phyloP scores from a whole-genome alignment of 2,888 invertebrate species.

The Chrysopilus asiliformis region DNA sequence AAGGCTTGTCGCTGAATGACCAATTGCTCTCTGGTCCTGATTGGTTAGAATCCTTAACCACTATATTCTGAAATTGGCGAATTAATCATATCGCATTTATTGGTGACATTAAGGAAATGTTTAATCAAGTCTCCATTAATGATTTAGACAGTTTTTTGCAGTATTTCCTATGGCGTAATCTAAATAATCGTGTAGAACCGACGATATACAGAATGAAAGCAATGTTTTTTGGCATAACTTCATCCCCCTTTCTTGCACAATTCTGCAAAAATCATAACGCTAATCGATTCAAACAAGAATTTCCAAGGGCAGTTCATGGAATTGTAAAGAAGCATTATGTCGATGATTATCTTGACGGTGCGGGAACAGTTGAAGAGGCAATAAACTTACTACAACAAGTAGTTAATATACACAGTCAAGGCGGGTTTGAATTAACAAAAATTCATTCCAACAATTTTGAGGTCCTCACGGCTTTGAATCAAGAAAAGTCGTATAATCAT shows the following conservation, averaged over 20 bases:
- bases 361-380: not conserved
- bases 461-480: too few species aligned
- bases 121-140: not conserved
- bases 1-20: not conserved
- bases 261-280: constrained; percentile 1
- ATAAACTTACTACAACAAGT: not conserved
- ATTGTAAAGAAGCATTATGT: constrained; percentile 1
- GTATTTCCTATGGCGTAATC: not conserved
- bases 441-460: too few species aligned
- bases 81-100: too few species aligned
- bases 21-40: not conserved
- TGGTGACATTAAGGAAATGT: too few species aligned
- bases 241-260: constrained; percentile 1
- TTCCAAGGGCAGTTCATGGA: not conserved
- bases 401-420: not conserved
- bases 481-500: too few species aligned
- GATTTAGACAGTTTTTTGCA: not conserved
- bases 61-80: too few species aligned
- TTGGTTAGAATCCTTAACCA: too few species aligned
- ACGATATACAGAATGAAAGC: constrained; percentile 2
- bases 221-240: not conserved
- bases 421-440: not conserved
- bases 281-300: not conserved
- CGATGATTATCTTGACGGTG: constrained; percentile 1
- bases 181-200: too few species aligned